phyloP scores from a whole-genome alignment of 1,140 invertebrate genomes.

The Lamellibrachia luymesi region DNA sequence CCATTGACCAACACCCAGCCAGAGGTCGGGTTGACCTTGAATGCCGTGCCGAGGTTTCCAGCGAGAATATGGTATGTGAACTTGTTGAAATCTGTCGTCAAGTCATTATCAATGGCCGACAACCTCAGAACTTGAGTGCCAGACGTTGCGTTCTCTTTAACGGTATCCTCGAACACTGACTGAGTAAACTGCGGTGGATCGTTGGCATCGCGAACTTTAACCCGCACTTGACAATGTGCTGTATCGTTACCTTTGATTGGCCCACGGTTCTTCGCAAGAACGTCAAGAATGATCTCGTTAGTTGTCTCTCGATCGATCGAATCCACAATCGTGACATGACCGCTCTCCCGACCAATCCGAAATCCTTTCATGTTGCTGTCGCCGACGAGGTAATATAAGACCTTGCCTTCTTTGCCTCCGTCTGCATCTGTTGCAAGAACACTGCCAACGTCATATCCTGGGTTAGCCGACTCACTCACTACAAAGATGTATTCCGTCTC shows the following conservation, averaged over 20 bases:
- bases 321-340: slow-evolving; percentile 71
- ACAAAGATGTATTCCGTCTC: slow-evolving; percentile 90
- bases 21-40: slow-evolving; percentile 78
- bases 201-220: slow-evolving; percentile 91
- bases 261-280: slow-evolving; percentile 91
- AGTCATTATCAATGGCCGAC: slow-evolving; percentile 86
- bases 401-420: slow-evolving; percentile 83
- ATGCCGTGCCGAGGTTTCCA: slow-evolving; percentile 77
- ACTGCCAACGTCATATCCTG: slow-evolving; percentile 81
- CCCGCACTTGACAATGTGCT: slow-evolving; percentile 88
- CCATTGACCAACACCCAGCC: slow-evolving; percentile 87
- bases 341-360: slow-evolving; percentile 78
- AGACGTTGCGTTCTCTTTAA: slow-evolving; percentile 72
- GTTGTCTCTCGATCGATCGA: slow-evolving; percentile 85
- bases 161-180: slow-evolving; percentile 69
- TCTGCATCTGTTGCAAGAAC: slow-evolving; percentile 90
- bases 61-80: slow-evolving; percentile 90
- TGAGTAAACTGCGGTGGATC: slow-evolving; percentile 86
- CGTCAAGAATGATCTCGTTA: slow-evolving; percentile 82
- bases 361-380: slow-evolving; percentile 91
- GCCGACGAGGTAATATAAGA: slow-evolving; percentile 89
- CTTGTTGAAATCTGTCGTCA: slow-evolving; percentile 84
- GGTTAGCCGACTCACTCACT: slow-evolving; percentile 86
- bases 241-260: slow-evolving; percentile 91
- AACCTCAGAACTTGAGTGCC: slow-evolving; percentile 77